These are phyloP conservation scores for Microcebus murinus DNA, from an alignment of 2,113 vertebrate genomes.

Conservation along the genomic window DNA sequence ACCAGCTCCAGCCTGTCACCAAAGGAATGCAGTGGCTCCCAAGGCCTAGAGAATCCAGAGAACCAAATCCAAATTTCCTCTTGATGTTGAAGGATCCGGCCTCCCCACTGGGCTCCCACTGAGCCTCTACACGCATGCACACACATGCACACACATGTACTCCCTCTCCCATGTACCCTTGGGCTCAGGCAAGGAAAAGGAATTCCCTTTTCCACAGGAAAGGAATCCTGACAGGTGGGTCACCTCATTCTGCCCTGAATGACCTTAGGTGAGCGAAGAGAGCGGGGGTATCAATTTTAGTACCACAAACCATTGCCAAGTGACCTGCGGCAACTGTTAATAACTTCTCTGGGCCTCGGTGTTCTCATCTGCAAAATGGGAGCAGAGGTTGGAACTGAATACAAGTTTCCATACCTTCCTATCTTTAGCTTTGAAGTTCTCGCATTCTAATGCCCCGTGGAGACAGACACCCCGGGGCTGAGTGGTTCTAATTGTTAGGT, in stretches of 20 bases:
- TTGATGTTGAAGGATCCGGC: background rate
- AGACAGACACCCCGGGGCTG: background rate
- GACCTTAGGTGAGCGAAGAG: background rate
- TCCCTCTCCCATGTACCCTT: background rate
- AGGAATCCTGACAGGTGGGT: background rate
- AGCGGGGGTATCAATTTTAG: background rate
- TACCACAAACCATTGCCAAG: fast-evolving
- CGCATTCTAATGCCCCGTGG: background rate
- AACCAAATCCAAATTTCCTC: background rate
- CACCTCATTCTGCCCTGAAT: background rate
- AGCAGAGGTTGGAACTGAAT: background rate
- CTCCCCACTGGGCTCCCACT: background rate
- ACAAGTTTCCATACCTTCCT: background rate
- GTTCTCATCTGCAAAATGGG: background rate
- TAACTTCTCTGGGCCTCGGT: background rate
- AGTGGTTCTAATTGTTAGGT: background rate
- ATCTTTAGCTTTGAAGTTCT: background rate
- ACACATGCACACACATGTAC: background rate
- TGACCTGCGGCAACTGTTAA: background rate
- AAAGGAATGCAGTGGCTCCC: background rate
- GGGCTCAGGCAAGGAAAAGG: background rate
- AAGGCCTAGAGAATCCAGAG: background rate
- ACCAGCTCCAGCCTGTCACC: too few relatives aligned
- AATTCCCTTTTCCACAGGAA: too few relatives aligned
- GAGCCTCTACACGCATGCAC: background rate